These are phyloP conservation scores for Macroteleia sp. DNA, from an alignment of 2,888 invertebrate species.

Conservation along the genomic window DNA sequence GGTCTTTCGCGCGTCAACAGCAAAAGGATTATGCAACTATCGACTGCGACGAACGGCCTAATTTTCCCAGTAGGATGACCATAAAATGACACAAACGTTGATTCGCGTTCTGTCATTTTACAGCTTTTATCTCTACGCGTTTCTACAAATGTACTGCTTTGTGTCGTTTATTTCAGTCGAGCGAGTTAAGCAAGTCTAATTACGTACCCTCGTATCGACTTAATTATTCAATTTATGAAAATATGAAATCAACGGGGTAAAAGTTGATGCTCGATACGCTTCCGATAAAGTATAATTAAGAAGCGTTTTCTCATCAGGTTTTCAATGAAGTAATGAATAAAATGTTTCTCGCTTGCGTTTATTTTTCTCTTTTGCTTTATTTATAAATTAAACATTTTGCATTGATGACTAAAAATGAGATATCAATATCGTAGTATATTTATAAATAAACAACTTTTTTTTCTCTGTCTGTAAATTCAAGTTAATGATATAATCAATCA, in stretches of 20 bases:
- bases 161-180: conserved; percentile 18
- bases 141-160: conserved; percentile 18
- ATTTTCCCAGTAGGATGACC: conserved; percentile 46
- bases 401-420: too few species aligned
- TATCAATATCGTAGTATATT: too few species aligned
- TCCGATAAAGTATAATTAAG: conserved; percentile 42
- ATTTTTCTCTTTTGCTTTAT: too few species aligned
- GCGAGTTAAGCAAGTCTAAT: conserved; percentile 14
- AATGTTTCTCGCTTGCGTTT: too few species aligned
- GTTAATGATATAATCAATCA: too few species aligned
- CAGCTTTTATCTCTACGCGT: conserved; percentile 47
- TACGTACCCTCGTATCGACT: conserved; percentile 25
- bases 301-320: too few species aligned
- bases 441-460: too few species aligned
- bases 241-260: conserved; percentile 33
- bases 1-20: conserved; percentile 44
- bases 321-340: too few species aligned
- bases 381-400: too few species aligned
- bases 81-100: conserved; percentile 32
- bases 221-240: conserved; percentile 55
- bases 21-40: conserved; percentile 36
- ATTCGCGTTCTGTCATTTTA: conserved; percentile 54
- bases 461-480: too few species aligned
- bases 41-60: conserved; percentile 39
- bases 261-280: conserved; percentile 36